Evolutionary conservation across 2,113 vertebrate genomes (phyloP).

Genomic region (Todiramphus saurophagus): DNA sequence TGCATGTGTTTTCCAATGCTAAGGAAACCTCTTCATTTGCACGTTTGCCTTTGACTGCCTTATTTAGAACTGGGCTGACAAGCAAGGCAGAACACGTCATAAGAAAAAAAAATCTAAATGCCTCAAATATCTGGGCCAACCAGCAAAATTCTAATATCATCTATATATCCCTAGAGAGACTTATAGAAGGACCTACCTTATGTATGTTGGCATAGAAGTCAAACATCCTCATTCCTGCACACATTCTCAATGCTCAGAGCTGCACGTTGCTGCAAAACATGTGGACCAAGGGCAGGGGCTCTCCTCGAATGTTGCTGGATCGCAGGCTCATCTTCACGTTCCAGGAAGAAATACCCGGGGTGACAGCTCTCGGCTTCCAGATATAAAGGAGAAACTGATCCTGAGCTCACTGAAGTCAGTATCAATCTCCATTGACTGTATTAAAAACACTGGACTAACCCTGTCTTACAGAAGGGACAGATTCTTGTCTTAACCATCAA

Average conservation of each 20-base stretch:
- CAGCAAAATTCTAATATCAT: not conserved
- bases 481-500: not conserved
- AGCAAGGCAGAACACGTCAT: not conserved
- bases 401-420: not conserved
- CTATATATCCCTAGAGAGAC: not conserved
- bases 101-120: not conserved
- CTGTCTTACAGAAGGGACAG: not conserved
- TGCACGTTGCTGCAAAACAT: not conserved
- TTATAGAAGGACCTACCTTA: not conserved
- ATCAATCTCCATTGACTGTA: not conserved
- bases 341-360: not conserved
- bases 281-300: not conserved
- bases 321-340: not conserved
- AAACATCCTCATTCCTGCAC: not conserved
- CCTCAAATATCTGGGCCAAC: not conserved
- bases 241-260: not conserved
- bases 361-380: not conserved
- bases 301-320: not conserved
- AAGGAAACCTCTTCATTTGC: constrained; percentile 18
- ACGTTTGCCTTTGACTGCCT: not conserved
- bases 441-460: not conserved
- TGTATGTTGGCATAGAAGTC: not conserved
- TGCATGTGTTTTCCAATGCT: not conserved
- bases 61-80: constrained; percentile 39
- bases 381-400: not conserved